Evolutionary conservation across 2,888 invertebrate genomes (phyloP).

Genomic region (Agrotis clavis): DNA sequence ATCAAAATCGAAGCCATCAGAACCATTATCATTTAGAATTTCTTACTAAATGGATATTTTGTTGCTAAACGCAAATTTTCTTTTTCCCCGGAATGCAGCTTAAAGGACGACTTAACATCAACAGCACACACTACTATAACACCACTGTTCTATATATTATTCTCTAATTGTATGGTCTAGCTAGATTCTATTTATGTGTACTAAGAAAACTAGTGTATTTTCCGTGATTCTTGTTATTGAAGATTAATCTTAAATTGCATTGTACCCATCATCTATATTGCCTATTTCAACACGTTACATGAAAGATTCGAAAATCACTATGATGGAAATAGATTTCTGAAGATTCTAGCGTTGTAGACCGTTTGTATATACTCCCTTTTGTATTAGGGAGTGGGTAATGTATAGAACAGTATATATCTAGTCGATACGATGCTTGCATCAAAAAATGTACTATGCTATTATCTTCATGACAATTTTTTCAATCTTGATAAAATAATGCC

Average conservation of each 20-base stretch:
- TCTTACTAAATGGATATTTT: slow-evolving; percentile 27
- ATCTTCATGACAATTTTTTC: slow-evolving; percentile 71
- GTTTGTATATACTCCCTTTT: slow-evolving; percentile 21
- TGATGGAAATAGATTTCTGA: slow-evolving; percentile 31
- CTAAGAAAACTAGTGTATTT: slow-evolving; percentile 53
- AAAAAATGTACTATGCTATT: slow-evolving; percentile 74
- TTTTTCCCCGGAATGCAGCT: slow-evolving; percentile 87
- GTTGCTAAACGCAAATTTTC: slow-evolving; percentile 72
- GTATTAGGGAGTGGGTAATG: slow-evolving; percentile 63
- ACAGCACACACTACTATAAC: slow-evolving; percentile 62
- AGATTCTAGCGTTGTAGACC: slow-evolving; percentile 44
- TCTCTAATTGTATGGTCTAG: slow-evolving; percentile 60
- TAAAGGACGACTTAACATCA: slow-evolving; percentile 83
- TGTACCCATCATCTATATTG: slow-evolving; percentile 30
- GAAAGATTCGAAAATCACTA: slow-evolving; percentile 20
- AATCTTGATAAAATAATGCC: slow-evolving; percentile 84
- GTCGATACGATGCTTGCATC: slow-evolving; percentile 76
- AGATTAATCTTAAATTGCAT: slow-evolving; percentile 45
- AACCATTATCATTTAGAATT: slow-evolving; percentile 23
- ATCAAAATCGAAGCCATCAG: slow-evolving; percentile 10
- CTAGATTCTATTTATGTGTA: slow-evolving; percentile 52
- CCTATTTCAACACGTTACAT: slow-evolving; percentile 24
- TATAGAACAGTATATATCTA: slow-evolving; percentile 74
- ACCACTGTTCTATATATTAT: slow-evolving; percentile 69
- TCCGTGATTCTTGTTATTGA: slow-evolving; percentile 46